Evolutionary conservation across 2,113 vertebrate genomes (phyloP).

Genomic region (Ceratotherium simum): DNA sequence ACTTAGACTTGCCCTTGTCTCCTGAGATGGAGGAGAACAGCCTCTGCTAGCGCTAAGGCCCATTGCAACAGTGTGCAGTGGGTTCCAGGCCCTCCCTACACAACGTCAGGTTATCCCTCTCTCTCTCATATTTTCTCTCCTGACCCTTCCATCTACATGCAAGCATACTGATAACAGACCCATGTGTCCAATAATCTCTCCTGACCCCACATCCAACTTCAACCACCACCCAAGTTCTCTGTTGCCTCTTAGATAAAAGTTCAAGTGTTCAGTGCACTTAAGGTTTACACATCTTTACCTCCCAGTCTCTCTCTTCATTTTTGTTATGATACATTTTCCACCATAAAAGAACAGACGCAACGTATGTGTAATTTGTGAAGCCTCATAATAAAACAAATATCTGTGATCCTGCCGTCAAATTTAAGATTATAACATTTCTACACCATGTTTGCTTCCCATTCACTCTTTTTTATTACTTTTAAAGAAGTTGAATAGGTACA

Average conservation of each 20-base stretch:
- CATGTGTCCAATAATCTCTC: background rate
- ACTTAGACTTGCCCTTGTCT: background rate
- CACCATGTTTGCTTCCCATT: too few relatives aligned
- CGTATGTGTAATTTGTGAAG: background rate
- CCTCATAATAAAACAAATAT: background rate
- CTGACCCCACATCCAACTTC: fast-evolving
- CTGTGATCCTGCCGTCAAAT: background rate
- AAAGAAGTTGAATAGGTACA: background rate
- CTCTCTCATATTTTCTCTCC: background rate
- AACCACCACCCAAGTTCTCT: background rate
- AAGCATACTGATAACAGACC: fast-evolving
- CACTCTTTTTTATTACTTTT: background rate
- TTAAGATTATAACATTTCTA: background rate
- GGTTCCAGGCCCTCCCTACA: fast-evolving
- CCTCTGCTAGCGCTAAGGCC: background rate
- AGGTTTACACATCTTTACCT: background rate
- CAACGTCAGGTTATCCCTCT: fast-evolving
- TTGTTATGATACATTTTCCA: background rate
- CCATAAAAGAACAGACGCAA: background rate
- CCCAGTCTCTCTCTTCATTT: background rate
- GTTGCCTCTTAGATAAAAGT: background rate
- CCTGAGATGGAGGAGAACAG: background rate
- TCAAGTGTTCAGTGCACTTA: background rate
- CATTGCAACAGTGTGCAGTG: fast-evolving
- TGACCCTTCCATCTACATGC: fast-evolving